Evolutionary conservation across 2,797 vertebrate species (phyloP).

Genomic region (Austrolebias charrua): DNA sequence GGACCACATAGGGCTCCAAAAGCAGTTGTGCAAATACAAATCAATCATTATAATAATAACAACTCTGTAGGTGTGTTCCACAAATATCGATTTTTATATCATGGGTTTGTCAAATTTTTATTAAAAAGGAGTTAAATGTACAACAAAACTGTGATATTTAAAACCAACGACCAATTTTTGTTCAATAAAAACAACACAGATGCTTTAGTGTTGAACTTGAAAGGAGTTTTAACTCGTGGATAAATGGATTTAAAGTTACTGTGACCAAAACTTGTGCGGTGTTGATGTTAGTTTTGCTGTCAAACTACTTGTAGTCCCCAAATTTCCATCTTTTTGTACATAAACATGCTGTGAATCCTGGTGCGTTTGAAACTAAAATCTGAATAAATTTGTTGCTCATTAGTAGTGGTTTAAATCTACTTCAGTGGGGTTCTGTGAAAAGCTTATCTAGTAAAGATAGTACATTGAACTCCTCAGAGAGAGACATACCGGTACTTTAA

Average conservation of each 20-base stretch:
- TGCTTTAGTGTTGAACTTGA: background rate
- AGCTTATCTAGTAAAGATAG: no score
- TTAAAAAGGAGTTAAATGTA: background rate
- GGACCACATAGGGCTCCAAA: constrained; percentile 38
- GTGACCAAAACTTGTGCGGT: no score
- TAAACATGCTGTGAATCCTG: background rate
- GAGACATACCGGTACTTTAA: no score
- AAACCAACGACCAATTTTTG: background rate
- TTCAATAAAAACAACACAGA: background rate
- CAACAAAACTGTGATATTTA: background rate
- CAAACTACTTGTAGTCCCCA: no score
- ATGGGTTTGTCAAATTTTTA: background rate
- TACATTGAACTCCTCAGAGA: no score
- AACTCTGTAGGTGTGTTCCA: background rate
- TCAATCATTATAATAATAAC: background rate
- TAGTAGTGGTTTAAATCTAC: no score
- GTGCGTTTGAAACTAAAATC: background rate
- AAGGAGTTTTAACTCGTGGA: no score
- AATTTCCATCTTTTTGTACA: background rate
- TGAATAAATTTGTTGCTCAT: constrained; percentile 4
- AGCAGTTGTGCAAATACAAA: constrained; percentile 25
- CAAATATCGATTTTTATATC: constrained; percentile 8
- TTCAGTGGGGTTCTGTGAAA: no score
- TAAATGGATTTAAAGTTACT: no score
- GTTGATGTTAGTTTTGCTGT: no score